phyloP scores from a whole-genome alignment of 2,888 invertebrate genomes.

The Notodonta ziczac region DNA sequence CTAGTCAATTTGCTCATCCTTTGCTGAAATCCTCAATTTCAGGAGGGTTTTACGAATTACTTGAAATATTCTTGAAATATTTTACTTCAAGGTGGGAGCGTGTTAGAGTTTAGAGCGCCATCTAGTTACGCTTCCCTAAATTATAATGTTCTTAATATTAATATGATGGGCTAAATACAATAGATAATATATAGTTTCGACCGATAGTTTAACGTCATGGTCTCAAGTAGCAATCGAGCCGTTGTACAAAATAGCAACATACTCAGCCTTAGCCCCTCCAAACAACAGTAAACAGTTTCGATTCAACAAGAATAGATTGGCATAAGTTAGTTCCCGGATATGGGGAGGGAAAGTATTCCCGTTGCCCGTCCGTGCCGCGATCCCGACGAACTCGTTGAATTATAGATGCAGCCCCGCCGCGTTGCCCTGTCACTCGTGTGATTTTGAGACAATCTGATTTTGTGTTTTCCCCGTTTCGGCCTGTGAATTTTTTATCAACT shows the following conservation, averaged over 20 bases:
- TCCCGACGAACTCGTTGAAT: slow-evolving; percentile 64
- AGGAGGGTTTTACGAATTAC: too few species aligned
- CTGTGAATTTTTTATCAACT: slow-evolving; percentile 80
- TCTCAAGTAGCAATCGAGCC: not conserved
- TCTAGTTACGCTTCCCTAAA: too few species aligned
- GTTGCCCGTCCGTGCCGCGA: slow-evolving; percentile 31
- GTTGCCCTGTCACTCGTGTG: slow-evolving; percentile 76
- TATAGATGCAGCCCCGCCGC: slow-evolving; percentile 75
- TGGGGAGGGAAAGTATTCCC: slow-evolving; percentile 59
- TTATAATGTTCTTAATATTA: too few species aligned
- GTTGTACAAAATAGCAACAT: slow-evolving; percentile 14
- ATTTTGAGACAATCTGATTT: slow-evolving; percentile 84
- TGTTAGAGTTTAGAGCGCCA: too few species aligned
- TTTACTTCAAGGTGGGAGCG: too few species aligned
- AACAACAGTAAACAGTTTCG: slow-evolving; percentile 42
- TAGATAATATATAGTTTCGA: too few species aligned
- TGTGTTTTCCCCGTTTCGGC: slow-evolving; percentile 78
- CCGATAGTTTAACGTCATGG: not conserved
- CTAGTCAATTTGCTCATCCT: too few species aligned
- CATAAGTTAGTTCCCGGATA: slow-evolving; percentile 50
- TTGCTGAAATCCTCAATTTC: too few species aligned
- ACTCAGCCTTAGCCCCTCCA: slow-evolving; percentile 27
- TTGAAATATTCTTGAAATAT: too few species aligned
- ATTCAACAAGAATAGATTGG: slow-evolving; percentile 61
- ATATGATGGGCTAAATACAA: too few species aligned